Conservation (phyloP, 2,113 vertebrate genomes). For the Melanerpes aurifrons region DNA sequence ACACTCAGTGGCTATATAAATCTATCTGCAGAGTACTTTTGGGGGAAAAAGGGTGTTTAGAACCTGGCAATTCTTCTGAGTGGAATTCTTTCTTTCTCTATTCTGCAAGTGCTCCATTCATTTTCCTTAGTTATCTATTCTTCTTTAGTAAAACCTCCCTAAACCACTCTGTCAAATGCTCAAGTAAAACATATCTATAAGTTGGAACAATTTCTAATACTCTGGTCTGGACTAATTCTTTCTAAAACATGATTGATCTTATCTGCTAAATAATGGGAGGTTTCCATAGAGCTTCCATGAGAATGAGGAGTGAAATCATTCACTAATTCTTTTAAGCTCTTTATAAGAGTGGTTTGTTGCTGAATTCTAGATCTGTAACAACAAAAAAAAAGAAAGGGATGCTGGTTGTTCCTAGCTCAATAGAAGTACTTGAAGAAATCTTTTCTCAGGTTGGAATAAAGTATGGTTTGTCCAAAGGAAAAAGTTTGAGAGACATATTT, state of each 20-base stretch:
- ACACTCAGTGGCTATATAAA: background rate
- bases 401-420: background rate
- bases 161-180: background rate
- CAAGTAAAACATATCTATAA: background rate
- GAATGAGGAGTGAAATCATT: background rate
- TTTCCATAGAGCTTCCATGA: background rate
- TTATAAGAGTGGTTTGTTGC: background rate
- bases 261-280: background rate
- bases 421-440: background rate
- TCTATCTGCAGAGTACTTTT: background rate
- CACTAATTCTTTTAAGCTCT: background rate
- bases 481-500: background rate
- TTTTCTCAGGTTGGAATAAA: background rate
- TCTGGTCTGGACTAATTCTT: background rate
- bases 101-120: background rate
- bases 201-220: background rate
- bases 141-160: background rate
- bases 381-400: background rate
- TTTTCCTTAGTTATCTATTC: background rate
- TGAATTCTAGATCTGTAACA: background rate
- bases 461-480: background rate
- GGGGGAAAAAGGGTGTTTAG: background rate
- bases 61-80: background rate
- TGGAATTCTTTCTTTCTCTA: background rate
- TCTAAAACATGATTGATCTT: background rate